phyloP scores from a whole-genome alignment of 2,888 invertebrate species.

The Apodemia mormo region DNA sequence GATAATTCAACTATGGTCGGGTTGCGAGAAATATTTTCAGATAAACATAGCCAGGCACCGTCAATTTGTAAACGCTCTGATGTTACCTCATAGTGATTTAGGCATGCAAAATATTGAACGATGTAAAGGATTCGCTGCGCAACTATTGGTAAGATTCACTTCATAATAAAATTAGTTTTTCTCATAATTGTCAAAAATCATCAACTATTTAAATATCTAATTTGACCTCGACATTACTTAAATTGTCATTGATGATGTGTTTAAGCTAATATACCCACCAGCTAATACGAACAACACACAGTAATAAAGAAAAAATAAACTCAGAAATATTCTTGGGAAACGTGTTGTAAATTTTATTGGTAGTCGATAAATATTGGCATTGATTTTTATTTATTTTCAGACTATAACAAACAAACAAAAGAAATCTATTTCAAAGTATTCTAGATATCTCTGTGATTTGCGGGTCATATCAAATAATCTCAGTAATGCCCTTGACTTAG shows the following conservation, averaged over 20 bases:
- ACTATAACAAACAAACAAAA: conserved; percentile 85
- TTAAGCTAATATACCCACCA: too few relatives aligned
- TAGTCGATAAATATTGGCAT: neutral
- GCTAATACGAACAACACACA: too few relatives aligned
- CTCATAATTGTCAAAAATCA: too few relatives aligned
- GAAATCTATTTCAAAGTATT: conserved; percentile 80
- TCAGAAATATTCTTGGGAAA: too few relatives aligned
- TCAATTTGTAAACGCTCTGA: conserved; percentile 82
- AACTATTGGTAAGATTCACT: conserved; percentile 83
- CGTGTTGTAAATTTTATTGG: too few relatives aligned
- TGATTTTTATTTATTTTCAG: conserved; percentile 58
- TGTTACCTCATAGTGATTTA: conserved; percentile 88
- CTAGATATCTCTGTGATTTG: conserved; percentile 80
- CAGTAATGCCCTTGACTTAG: conserved; percentile 57
- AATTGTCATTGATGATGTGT: too few relatives aligned
- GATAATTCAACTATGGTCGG: conserved; percentile 84
- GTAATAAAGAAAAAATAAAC: too few relatives aligned
- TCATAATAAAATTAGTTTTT: too few relatives aligned
- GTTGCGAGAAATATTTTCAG: conserved; percentile 88
- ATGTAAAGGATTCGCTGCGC: conserved; percentile 91
- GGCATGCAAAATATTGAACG: conserved; percentile 91
- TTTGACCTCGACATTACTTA: too few relatives aligned
- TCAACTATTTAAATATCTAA: too few relatives aligned
- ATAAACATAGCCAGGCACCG: conserved; percentile 86
- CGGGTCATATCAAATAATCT: conserved; percentile 71